Conservation (phyloP, 2,113 vertebrate species). For the Centropus unirufus region DNA sequence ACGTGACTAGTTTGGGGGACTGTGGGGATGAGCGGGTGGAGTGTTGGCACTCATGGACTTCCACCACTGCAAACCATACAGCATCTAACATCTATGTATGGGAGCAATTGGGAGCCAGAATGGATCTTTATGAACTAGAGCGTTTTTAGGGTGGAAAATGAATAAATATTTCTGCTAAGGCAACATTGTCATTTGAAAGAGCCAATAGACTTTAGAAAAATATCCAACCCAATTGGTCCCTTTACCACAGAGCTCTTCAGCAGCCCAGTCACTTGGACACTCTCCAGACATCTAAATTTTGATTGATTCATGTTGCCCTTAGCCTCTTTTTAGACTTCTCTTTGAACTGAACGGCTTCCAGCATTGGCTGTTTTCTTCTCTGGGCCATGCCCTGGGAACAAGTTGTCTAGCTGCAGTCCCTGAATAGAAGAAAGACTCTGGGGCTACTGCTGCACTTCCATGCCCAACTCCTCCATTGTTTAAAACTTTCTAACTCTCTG, state of each 20-base stretch:
- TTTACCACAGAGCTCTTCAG: not conserved
- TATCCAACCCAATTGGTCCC: not conserved
- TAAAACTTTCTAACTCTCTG: not conserved
- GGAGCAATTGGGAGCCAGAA: not conserved
- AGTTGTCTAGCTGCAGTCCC: not conserved
- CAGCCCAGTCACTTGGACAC: not conserved
- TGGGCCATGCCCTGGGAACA: fast-evolving
- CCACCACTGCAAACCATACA: not conserved
- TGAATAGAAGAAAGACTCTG: not conserved
- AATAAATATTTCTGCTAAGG: not conserved
- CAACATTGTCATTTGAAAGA: not conserved
- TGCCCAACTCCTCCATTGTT: not conserved
- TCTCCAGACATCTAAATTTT: not conserved
- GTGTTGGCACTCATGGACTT: not conserved
- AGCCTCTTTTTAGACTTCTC: not conserved
- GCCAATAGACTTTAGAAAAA: not conserved
- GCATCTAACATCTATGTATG: not conserved
- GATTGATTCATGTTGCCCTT: not conserved
- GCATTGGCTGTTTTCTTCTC: not conserved
- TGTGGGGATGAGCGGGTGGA: too few species aligned
- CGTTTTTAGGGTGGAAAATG: not conserved
- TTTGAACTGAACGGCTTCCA: not conserved
- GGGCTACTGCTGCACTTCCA: not conserved
- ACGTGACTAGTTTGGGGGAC: not conserved
- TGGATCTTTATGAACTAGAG: not conserved